Evolutionary conservation across 2,888 invertebrate species (phyloP), one percentile per base, ranked within the genome.

Genomic region (Parnassius smintheus): DNA sequence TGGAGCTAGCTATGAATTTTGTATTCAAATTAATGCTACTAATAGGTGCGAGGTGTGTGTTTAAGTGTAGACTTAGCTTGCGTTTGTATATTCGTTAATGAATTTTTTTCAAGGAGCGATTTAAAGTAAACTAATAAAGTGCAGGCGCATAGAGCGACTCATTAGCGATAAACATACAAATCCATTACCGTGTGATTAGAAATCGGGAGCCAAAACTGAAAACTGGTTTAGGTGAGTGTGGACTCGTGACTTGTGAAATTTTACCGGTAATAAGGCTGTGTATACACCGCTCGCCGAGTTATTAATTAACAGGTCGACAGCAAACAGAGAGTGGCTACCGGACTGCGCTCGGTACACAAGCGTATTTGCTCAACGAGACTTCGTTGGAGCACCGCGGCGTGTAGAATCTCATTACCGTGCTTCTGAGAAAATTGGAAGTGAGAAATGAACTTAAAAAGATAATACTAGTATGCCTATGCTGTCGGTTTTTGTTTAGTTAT

Each of bases 301-400:
- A 91, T 91, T 91, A 91, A 91, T 91, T 91, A 91, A 86, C 91
- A 90, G 87, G 86, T 91, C 89, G 91, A 91, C 91, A 90, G 89
- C 85, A 91, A 91, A 91, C 88, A 91, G 85, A 80, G 81, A 78
- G 82, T 79, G 81, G 91, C 91, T 91, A 90, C 91, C 75, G 91
- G 82, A 75, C 82, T 86, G 89, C 89, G 87, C 91, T 88, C 62
- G 70, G 85, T 74, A 91, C 85, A 91, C 90, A 91, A 77, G 72
- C 69, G 66, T 78, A 72, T 91, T 91, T 88, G 79, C 81, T 75
- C 78, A 81, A 75, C 78, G 84, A 80, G 86, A 82, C 85, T 84
- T 77, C 80, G 81, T 63, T 76, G 80, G 77, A 77, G 82, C 84
- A 84, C 82, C 82, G 80, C 83, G 85, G 82, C 83, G 80, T 83